These are phyloP conservation scores for Pelodytes ibericus DNA, from an alignment of 2,797 vertebrate genomes.

Conservation along the genomic window DNA sequence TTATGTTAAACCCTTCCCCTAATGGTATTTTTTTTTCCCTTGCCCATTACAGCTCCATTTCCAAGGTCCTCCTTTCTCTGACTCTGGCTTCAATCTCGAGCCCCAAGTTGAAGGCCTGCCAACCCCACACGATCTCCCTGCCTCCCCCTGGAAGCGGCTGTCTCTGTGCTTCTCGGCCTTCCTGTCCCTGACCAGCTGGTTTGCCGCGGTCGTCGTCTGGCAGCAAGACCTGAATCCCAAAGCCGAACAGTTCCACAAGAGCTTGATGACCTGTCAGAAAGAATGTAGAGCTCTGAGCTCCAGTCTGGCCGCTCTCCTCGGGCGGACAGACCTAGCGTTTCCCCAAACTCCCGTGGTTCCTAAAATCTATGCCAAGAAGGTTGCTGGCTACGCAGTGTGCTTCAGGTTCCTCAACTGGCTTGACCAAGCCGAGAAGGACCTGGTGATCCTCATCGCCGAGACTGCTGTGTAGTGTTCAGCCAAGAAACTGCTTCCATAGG, in stretches of 20 bases:
- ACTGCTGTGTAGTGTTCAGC: conserved; percentile 7
- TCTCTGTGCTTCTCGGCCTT: neutral
- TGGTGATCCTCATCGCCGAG: conserved; percentile 23
- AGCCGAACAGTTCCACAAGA: neutral
- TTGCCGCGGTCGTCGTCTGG: conserved; percentile 12
- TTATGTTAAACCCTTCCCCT: no score
- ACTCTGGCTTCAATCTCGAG: neutral
- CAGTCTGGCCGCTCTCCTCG: conserved; percentile 18
- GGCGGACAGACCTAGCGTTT: neutral
- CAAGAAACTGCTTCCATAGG: neutral
- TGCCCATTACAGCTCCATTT: conserved; percentile 22
- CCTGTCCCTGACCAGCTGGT: conserved; percentile 18
- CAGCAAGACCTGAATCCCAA: conserved; percentile 17
- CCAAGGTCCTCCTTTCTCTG: conserved; percentile 20
- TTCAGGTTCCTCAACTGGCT: conserved; percentile 33
- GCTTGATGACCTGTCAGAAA: neutral
- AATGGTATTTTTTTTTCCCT: neutral
- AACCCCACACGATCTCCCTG: neutral
- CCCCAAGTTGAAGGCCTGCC: neutral
- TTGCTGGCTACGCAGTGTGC: conserved; percentile 27
- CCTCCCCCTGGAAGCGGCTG: conserved; percentile 22
- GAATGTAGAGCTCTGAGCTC: conserved; percentile 4
- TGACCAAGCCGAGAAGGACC: conserved; percentile 2
- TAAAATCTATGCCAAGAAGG: conserved; percentile 4
- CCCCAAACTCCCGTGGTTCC: neutral